These are phyloP conservation scores for Pangasius larnaudii DNA, from an alignment of 2,797 vertebrate species.

Conservation along the genomic window DNA sequence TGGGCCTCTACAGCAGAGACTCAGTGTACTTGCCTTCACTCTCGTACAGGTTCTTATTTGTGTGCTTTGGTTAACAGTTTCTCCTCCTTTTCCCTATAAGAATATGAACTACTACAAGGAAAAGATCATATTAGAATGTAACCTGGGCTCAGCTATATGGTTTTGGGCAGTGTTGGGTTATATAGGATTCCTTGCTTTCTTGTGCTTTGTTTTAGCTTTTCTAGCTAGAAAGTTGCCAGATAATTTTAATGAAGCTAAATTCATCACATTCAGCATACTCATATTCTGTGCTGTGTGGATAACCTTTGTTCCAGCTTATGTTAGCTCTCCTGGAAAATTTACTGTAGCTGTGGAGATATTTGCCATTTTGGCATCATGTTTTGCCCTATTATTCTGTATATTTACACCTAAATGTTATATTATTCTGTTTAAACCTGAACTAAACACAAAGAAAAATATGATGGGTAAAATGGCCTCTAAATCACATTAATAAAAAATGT, in stretches of 20 bases:
- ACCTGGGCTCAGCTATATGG: too few species aligned
- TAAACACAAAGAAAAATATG: conserved; percentile 41
- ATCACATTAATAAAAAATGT: neutral
- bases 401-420: conserved; percentile 54
- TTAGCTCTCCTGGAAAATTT: too few species aligned
- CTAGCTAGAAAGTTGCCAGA: too few species aligned
- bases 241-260: too few species aligned
- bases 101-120: conserved; percentile 62
- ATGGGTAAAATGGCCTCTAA: conserved; percentile 66
- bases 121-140: too few species aligned
- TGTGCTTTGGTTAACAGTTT: conserved; percentile 67
- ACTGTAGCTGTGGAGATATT: conserved; percentile 65
- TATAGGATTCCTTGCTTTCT: too few species aligned
- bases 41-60: conserved; percentile 72
- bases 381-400: conserved; percentile 71
- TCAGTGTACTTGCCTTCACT: conserved; percentile 69
- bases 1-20: conserved; percentile 61
- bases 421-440: too few species aligned
- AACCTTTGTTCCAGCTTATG: too few species aligned
- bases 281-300: too few species aligned
- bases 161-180: conserved; percentile 55
- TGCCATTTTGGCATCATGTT: conserved; percentile 63
- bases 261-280: too few species aligned
- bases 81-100: conserved; percentile 69
- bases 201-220: too few species aligned